phyloP scores from a whole-genome alignment of 2,888 invertebrate species.

The Odontomyia ornata region DNA sequence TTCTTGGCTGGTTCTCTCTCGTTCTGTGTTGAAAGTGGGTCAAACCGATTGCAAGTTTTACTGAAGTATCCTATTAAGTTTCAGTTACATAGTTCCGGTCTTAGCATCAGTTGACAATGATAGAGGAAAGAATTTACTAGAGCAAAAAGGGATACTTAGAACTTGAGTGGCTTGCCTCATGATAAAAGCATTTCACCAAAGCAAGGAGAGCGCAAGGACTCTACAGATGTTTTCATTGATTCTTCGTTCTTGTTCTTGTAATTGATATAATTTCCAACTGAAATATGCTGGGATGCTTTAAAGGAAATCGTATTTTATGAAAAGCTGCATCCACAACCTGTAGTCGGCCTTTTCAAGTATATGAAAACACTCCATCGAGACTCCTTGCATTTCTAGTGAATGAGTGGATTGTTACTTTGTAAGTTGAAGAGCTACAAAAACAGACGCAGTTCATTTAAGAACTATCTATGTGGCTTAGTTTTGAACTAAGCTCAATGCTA shows the following conservation, averaged over 20 bases:
- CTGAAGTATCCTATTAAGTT: slow-evolving; percentile 7
- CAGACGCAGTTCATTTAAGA: too few species aligned
- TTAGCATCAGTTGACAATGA: slow-evolving; percentile 26
- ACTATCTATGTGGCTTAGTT: too few species aligned
- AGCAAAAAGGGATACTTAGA: slow-evolving; percentile 8
- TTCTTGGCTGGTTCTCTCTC: background rate
- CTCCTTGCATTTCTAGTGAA: too few species aligned
- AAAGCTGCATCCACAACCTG: background rate
- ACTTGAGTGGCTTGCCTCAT: slow-evolving; percentile 8
- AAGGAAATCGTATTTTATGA: background rate
- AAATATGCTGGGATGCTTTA: background rate
- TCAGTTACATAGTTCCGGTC: slow-evolving; percentile 27
- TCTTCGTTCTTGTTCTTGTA: background rate
- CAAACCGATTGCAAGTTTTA: slow-evolving; percentile 15
- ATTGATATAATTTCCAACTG: background rate
- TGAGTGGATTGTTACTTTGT: too few species aligned
- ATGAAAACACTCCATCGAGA: too few species aligned
- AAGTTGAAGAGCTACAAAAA: too few species aligned
- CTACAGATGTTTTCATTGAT: background rate
- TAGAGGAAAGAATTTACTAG: slow-evolving; percentile 12
- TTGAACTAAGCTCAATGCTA: too few species aligned
- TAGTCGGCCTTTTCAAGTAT: background rate
- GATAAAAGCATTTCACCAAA: background rate
- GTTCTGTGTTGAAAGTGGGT: background rate
- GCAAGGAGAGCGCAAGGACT: background rate